Conservation (phyloP, 2,888 invertebrate species). For the Axea sp. region DNA sequence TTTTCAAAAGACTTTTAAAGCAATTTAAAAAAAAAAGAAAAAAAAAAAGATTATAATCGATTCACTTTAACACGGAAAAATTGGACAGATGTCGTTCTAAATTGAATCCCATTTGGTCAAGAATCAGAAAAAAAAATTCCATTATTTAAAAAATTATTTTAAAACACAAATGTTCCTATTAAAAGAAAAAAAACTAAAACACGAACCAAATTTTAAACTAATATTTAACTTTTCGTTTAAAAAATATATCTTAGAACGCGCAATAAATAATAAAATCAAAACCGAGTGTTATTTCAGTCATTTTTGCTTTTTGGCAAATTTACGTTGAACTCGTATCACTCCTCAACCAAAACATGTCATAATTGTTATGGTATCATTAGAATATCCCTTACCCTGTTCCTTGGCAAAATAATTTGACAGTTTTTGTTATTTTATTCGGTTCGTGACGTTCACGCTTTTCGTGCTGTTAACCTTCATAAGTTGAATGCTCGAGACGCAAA, state of each 20-base stretch:
- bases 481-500: conserved; percentile 43
- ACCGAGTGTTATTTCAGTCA: conserved; percentile 21
- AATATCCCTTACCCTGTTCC: conserved; percentile 18
- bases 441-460: conserved; percentile 20
- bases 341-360: conserved; percentile 35
- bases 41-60: no score
- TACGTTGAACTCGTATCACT: conserved; percentile 5
- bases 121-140: conserved; percentile 32
- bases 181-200: not conserved
- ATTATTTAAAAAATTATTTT: conserved; percentile 44
- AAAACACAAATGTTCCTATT: conserved; percentile 7
- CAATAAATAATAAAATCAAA: conserved; percentile 17
- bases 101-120: conserved; percentile 49
- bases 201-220: conserved; percentile 15
- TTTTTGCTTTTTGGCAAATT: conserved; percentile 20
- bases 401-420: conserved; percentile 35
- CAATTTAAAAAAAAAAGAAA: conserved; percentile 48
- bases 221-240: not conserved
- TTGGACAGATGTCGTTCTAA: conserved; percentile 40
- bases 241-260: conserved; percentile 2
- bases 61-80: conserved; percentile 14
- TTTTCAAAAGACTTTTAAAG: not conserved
- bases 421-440: conserved; percentile 24
- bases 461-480: conserved; percentile 53
- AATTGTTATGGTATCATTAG: conserved; percentile 51